phyloP scores from a whole-genome alignment of 2,797 vertebrate species.

The Heteromormyrus szaboi region DNA sequence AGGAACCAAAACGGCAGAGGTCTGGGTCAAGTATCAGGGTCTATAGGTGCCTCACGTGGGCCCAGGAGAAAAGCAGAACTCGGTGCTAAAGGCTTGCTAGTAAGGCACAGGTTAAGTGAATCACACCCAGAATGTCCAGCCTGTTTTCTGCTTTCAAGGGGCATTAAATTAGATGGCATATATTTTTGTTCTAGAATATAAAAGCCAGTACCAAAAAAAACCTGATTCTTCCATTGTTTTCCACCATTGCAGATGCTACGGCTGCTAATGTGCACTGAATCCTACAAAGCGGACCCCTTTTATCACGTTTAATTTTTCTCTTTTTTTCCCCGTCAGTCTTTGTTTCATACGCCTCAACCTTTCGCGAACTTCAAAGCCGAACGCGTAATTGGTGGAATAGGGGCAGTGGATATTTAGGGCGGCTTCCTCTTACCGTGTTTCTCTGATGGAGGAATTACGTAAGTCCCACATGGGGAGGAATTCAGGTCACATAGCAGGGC shows the following conservation, averaged over 20 bases:
- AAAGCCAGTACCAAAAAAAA: not conserved
- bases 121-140: not conserved
- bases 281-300: not conserved
- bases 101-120: not conserved
- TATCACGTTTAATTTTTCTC: not conserved
- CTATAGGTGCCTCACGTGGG: not conserved
- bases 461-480: slow-evolving; percentile 55
- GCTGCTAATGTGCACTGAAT: not conserved
- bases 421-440: slow-evolving; percentile 33
- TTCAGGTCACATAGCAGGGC: slow-evolving; percentile 55
- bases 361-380: slow-evolving; percentile 54
- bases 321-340: slow-evolving; percentile 21
- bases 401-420: slow-evolving; percentile 63
- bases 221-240: not conserved
- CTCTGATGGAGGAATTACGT: slow-evolving; percentile 56
- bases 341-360: slow-evolving; percentile 38
- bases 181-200: not conserved
- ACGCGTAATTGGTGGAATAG: slow-evolving; percentile 55
- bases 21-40: not conserved
- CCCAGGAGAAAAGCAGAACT: not conserved
- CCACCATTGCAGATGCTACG: not conserved
- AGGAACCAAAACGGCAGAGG: not conserved
- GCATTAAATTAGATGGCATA: not conserved
- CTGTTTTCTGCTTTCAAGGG: not conserved
- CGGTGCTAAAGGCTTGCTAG: not conserved